phyloP scores from a whole-genome alignment of 1,140 invertebrate species.

The Brachionus rubens region DNA sequence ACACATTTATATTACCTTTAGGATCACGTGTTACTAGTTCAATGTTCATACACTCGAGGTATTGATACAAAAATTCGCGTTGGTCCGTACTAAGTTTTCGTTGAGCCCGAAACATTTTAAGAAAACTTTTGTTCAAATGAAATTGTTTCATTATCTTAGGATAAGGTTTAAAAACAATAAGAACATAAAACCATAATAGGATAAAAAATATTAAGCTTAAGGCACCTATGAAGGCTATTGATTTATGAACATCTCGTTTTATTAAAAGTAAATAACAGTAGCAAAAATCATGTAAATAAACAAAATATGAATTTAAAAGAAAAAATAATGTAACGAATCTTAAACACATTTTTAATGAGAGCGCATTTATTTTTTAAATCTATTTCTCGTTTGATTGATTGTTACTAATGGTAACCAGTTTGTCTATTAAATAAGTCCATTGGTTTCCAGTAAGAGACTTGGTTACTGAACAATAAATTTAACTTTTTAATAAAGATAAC shows the following conservation, averaged over 20 bases:
- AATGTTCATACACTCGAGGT: too few species aligned
- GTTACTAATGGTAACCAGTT: not conserved
- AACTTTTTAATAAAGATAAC: too few species aligned
- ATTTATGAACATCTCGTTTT: not conserved
- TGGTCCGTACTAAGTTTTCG: too few species aligned
- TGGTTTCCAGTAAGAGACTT: too few species aligned
- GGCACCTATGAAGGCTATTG: not conserved
- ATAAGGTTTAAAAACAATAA: not conserved
- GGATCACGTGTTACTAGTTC: not conserved
- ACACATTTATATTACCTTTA: not conserved
- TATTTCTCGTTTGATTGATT: not conserved
- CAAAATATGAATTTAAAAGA: slow-evolving; percentile 23
- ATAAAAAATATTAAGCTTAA: not conserved
- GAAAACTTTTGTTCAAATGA: not conserved
- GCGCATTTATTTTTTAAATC: not conserved
- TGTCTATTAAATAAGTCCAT: too few species aligned
- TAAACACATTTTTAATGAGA: not conserved
- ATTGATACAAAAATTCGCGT: too few species aligned
- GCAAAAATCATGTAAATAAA: slow-evolving; percentile 23
- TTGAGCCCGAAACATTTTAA: too few species aligned
- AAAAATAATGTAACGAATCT: not conserved
- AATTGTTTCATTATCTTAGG: not conserved
- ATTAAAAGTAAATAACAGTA: not conserved
- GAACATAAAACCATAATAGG: not conserved
- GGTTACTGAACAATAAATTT: too few species aligned